Conservation (phyloP, 1,140 invertebrate genomes). For the Drosophila nannoptera region DNA sequence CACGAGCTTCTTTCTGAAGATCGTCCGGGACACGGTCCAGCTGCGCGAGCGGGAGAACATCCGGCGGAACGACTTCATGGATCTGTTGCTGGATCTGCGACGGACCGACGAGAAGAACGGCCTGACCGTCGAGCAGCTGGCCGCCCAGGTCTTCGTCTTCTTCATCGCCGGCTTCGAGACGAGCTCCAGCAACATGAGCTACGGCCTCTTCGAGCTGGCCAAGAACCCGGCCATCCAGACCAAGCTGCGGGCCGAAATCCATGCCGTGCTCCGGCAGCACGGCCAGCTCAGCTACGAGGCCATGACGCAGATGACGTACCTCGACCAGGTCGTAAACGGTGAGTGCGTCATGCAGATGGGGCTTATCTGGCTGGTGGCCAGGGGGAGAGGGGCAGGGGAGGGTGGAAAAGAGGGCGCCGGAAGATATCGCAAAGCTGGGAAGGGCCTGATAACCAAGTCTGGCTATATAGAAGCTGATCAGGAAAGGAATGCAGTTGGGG, state of each 20-base stretch:
- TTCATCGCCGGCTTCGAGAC: conserved; percentile 83
- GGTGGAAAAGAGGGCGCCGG: no score
- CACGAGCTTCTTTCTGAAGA: conserved; percentile 79
- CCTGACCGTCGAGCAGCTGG: conserved; percentile 45
- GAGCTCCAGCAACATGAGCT: conserved; percentile 80
- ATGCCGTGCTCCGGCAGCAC: conserved; percentile 79
- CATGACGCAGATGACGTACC: conserved; percentile 72
- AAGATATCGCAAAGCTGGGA: no score
- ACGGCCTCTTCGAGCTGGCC: conserved; percentile 80
- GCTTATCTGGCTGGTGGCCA: neutral
- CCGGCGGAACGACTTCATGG: conserved; percentile 80
- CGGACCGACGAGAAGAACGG: conserved; percentile 57
- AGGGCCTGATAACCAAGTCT: no score
- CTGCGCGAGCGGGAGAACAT: conserved; percentile 79
- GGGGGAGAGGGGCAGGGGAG: no score
- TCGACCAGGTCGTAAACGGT: conserved; percentile 70
- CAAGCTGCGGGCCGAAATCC: conserved; percentile 78
- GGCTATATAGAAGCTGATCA: no score
- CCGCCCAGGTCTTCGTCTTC: conserved; percentile 80
- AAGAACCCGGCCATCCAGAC: conserved; percentile 80
- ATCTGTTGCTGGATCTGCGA: conserved; percentile 79
- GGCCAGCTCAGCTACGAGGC: conserved; percentile 65
- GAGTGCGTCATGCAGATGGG: neutral
- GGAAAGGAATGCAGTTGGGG: no score
- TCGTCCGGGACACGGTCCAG: conserved; percentile 79